phyloP scores from a whole-genome alignment of 2,113 vertebrate genomes.

The Hassar affinis region DNA sequence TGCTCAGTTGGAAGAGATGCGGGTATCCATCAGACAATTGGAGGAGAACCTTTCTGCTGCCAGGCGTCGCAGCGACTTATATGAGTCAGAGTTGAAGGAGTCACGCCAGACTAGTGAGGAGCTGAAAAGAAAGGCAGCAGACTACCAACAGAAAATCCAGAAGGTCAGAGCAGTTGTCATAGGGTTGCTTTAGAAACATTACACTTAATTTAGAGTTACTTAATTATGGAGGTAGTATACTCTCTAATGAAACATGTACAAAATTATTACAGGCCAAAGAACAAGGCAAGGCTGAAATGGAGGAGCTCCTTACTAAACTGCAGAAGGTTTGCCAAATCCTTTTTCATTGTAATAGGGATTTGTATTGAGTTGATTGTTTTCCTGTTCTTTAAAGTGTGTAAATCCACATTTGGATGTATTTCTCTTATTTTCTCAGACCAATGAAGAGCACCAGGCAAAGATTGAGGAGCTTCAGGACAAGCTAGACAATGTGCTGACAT shows the following conservation, averaged over 20 bases:
- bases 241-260: background rate
- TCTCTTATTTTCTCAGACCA: constrained; percentile 74
- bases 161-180: constrained; percentile 84
- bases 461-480: constrained; percentile 96
- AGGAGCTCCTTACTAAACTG: constrained; percentile 83
- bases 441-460: constrained; percentile 88
- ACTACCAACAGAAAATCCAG: constrained; percentile 90
- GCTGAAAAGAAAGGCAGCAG: constrained; percentile 89
- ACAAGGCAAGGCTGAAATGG: constrained; percentile 89
- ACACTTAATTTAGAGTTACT: background rate
- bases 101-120: constrained; percentile 90
- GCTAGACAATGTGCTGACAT: constrained; percentile 81
- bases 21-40: constrained; percentile 90
- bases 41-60: constrained; percentile 96
- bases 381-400: background rate
- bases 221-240: background rate
- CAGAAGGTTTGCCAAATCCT: constrained; percentile 82
- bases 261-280: constrained; percentile 83
- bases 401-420: background rate
- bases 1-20: constrained; percentile 96
- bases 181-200: background rate
- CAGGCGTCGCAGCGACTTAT: constrained; percentile 92
- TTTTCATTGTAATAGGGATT: background rate
- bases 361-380: background rate
- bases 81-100: constrained; percentile 91